Percentiles rank a stretch among this genome's conserved stretches.
phyloP scores from a whole-genome alignment of 2,888 invertebrate genomes.

The Lithophane leautieri region DNA sequence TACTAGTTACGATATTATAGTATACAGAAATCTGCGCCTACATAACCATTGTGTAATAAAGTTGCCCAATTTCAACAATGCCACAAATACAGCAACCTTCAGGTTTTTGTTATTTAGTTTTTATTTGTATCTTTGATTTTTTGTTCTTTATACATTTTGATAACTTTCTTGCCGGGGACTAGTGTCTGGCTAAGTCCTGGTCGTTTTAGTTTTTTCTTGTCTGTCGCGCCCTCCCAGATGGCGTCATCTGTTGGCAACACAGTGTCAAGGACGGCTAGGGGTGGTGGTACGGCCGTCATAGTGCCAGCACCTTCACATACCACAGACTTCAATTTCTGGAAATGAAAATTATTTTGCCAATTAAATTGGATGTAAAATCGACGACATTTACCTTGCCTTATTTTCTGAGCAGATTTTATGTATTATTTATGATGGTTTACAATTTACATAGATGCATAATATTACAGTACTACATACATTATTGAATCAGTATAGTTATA shows the following conservation, averaged over 20 bases:
- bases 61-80: constrained; percentile 36
- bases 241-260: constrained; percentile 82
- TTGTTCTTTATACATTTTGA: constrained; percentile 94
- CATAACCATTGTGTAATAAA: not conserved
- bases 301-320: constrained; percentile 86
- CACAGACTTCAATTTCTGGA: constrained; percentile 84
- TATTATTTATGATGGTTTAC: no score
- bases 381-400: not conserved
- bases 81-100: constrained; percentile 47
- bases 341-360: constrained; percentile 43
- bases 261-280: constrained; percentile 74
- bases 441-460: not conserved
- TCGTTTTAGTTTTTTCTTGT: constrained; percentile 92
- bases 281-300: constrained; percentile 80
- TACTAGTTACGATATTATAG: not conserved
- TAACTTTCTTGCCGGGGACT: constrained; percentile 95
- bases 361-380: not conserved
- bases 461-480: not conserved
- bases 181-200: constrained; percentile 94
- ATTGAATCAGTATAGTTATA: not conserved
- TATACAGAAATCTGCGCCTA: constrained; percentile 5
- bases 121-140: constrained; percentile 86
- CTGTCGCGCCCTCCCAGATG: constrained; percentile 87
- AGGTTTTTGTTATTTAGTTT: constrained; percentile 64
- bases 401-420: not conserved